Conservation (phyloP, 2,888 invertebrate genomes). For the Trachelus troglodyta region DNA sequence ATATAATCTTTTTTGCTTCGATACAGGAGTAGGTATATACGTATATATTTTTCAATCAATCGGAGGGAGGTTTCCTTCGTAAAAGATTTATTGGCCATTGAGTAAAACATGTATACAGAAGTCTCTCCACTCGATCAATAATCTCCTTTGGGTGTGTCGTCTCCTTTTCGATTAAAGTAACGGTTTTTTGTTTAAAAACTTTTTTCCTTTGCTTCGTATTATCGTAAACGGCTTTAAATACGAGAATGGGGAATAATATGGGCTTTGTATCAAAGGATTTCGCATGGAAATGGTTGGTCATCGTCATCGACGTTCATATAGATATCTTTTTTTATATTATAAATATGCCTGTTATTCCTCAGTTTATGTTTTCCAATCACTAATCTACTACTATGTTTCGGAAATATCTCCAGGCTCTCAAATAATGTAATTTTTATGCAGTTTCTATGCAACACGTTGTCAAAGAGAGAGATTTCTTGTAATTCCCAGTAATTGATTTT, state of each 20-base stretch:
- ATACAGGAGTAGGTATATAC: background rate
- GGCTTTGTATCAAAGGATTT: background rate
- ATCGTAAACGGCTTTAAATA: background rate
- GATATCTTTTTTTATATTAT: background rate
- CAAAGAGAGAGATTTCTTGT: background rate
- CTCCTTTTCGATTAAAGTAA: background rate
- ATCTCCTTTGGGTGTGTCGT: background rate
- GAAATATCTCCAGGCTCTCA: background rate
- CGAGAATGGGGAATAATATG: background rate
- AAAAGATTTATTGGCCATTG: slow-evolving; percentile 17
- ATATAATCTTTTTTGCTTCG: background rate
- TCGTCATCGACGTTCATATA: background rate
- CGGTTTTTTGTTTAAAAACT: background rate
- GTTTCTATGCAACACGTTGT: background rate
- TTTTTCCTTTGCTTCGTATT: background rate
- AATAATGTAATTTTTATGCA: background rate
- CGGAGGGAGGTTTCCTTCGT: slow-evolving; percentile 6
- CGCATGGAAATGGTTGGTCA: background rate
- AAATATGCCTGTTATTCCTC: background rate
- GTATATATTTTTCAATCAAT: background rate
- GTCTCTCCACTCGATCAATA: background rate
- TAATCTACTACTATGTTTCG: background rate
- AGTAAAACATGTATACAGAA: slow-evolving; percentile 1
- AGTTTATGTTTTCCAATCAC: background rate
- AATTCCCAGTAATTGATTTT: background rate